Evolutionary conservation across 2,113 vertebrate species (phyloP), one percentile per base, ranked within the genome.

Genomic region (Phasianus colchicus): DNA sequence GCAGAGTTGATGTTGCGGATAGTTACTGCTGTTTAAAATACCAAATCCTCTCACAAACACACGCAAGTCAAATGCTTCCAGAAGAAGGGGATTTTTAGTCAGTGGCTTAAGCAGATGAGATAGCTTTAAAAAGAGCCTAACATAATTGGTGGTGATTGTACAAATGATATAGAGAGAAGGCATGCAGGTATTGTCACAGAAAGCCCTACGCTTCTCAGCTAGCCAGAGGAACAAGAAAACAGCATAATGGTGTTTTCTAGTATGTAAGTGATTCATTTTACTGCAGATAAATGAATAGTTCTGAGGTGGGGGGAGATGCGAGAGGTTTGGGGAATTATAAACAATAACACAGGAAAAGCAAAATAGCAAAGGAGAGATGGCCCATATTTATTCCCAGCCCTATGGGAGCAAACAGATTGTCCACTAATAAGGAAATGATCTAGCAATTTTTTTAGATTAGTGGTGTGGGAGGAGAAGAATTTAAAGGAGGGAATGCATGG

Each of bases 381-480:
- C 36, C 66, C 89, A 55, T 82, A 27, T 94, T 54, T 89, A 96
- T 86, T 89, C 70, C 38, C 48, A 71, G 76, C 82, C 87, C 91
- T 93, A 75, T 83, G 92, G 94, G 93, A 97, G 70, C 89, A 95
- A 97, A 92, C 90, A 95, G 95, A 95, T 95, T 96, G 96, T 74
- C 82, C 80, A 79, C 88, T 95, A 94, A 96, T 96, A 95, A 90
- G 83, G 92, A 93, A 96, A 96, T 90, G 95, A 96, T 97, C 91
- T 92, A 92, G 47, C 74, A 50, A 93, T 96, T 94, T 89, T 92
- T 93, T 94, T 78, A 93, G 78, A 95, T 93, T 95, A 96, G 95
- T 47, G 38, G 50, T 86, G 95, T 91, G 89, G 92, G 92, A 92
- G 85, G 93, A 94, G 90, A 95, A 93, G 93, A 95, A 96, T 95